Conservation (phyloP, 2,113 vertebrate species). For the Silurus meridionalis region DNA sequence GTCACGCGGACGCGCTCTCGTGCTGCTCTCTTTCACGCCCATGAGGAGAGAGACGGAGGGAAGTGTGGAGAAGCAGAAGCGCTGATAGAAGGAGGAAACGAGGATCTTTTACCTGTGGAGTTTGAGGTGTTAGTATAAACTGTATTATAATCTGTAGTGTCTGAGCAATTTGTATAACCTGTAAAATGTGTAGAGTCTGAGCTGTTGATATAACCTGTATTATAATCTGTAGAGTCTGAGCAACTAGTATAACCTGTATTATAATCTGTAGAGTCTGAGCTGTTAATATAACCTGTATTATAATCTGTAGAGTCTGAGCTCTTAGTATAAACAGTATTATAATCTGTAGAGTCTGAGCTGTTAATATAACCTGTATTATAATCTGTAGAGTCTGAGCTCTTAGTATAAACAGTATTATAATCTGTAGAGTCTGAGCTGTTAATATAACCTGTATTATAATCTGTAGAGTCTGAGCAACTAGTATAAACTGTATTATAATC, state of each 20-base stretch:
- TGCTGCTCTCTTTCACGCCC: conserved; percentile 30
- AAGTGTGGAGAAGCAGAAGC: too few relatives aligned
- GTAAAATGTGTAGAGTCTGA: too few relatives aligned
- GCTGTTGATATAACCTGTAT: too few relatives aligned
- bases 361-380: background rate
- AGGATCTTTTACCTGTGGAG: background rate
- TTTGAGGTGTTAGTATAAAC: too few relatives aligned
- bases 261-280: too few relatives aligned
- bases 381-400: background rate
- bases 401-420: background rate
- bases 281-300: too few relatives aligned
- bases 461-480: background rate
- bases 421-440: background rate
- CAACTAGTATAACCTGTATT: too few relatives aligned
- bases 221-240: too few relatives aligned
- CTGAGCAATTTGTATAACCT: background rate
- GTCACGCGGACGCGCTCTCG: conserved; percentile 41
- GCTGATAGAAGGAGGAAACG: too few relatives aligned
- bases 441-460: background rate
- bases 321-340: too few relatives aligned
- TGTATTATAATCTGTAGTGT: background rate
- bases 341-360: background rate
- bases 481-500: background rate
- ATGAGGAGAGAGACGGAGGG: conserved; percentile 35
- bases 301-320: too few relatives aligned